Conservation (phyloP, 2,888 invertebrate species). For the Cryptosula pallasiana region DNA sequence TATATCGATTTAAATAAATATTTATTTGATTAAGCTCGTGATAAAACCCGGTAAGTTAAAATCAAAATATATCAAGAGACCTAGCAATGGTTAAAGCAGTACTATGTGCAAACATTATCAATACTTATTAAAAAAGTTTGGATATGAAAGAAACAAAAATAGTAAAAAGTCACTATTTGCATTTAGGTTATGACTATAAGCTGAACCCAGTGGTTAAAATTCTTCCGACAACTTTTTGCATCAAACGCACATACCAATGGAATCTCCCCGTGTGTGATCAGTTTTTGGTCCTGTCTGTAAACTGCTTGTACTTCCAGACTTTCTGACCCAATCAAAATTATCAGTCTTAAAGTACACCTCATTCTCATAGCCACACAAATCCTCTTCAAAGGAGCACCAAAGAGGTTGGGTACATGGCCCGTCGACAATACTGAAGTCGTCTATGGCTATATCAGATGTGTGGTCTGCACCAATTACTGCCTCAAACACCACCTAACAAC, state of each 20-base stretch:
- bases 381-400: conserved; percentile 48
- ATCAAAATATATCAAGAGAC: no score
- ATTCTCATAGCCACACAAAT: conserved; percentile 43
- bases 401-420: conserved; percentile 35
- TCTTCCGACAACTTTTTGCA: no score
- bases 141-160: no score
- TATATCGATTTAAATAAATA: no score
- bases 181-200: no score
- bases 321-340: conserved; percentile 47
- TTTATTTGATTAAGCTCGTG: no score
- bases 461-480: conserved; percentile 36
- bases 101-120: no score
- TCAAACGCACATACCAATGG: conserved; percentile 34
- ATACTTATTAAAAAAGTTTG: no score
- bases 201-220: no score
- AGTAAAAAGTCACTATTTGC: no score
- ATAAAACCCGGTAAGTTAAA: no score
- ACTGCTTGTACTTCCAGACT: conserved; percentile 31
- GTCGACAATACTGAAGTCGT: conserved; percentile 29
- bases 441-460: conserved; percentile 37
- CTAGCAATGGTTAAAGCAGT: no score
- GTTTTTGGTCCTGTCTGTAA: conserved; percentile 38
- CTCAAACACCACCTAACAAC: conserved; percentile 40
- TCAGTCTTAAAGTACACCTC: conserved; percentile 26
- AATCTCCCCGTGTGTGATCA: conserved; percentile 36